Percentiles rank a stretch among this genome's conserved stretches.
These are phyloP conservation scores for Frankliniella fusca DNA, from an alignment of 2,888 invertebrate genomes.

Conservation along the genomic window DNA sequence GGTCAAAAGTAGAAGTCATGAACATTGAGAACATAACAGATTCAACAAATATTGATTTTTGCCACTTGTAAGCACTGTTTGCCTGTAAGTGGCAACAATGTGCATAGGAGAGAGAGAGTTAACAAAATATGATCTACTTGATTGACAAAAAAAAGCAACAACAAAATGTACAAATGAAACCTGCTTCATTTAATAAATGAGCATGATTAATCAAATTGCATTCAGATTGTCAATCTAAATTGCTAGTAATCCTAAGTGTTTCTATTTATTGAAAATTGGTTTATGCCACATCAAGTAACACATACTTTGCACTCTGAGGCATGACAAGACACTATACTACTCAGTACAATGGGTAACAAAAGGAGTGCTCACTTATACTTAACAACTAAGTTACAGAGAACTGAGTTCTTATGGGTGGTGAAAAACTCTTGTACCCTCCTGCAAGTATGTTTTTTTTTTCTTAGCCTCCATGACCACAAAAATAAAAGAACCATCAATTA, in stretches of 20 bases:
- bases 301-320: not conserved
- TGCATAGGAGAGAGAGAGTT: not conserved
- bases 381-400: not conserved
- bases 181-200: not conserved
- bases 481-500: too few species aligned
- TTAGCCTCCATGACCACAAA: too few species aligned
- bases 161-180: not conserved
- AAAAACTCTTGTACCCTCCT: too few species aligned
- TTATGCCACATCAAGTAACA: not conserved
- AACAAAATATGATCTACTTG: conserved; percentile 14
- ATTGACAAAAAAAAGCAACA: not conserved
- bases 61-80: not conserved
- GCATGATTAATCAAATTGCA: not conserved
- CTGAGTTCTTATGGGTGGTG: too few species aligned
- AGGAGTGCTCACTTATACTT: not conserved
- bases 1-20: not conserved
- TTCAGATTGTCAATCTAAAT: not conserved
- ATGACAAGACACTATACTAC: conserved; percentile 10
- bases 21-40: not conserved
- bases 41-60: not conserved
- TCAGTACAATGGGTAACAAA: conserved; percentile 23
- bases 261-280: not conserved
- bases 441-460: too few species aligned
- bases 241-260: not conserved
- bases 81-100: not conserved